These are phyloP conservation scores for Coluber constrictor DNA, from an alignment of 2,797 vertebrate species.

Conservation along the genomic window DNA sequence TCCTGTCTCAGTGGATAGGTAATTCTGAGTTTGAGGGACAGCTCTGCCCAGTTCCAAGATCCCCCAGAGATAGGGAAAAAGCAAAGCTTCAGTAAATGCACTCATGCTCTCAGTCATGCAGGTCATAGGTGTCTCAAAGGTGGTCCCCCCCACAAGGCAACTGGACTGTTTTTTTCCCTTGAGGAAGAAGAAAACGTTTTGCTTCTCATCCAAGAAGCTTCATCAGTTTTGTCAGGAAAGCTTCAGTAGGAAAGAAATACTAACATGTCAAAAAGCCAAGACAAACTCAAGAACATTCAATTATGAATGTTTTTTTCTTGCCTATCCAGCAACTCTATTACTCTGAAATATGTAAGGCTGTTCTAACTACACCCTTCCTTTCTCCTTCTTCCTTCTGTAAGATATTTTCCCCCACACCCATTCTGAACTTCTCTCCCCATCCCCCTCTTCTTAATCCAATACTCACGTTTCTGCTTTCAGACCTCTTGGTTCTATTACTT, in stretches of 20 bases:
- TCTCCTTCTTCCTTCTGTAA: neutral
- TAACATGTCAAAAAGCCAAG: neutral
- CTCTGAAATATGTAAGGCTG: neutral
- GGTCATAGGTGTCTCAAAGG: neutral
- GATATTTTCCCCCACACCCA: neutral
- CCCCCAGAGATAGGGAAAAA: neutral
- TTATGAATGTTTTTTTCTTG: neutral
- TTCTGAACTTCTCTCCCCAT: neutral
- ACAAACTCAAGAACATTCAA: neutral
- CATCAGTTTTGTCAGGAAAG: neutral
- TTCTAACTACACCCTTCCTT: neutral
- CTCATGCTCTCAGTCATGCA: neutral
- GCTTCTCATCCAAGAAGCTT: neutral
- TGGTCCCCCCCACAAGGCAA: neutral
- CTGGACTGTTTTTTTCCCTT: neutral
- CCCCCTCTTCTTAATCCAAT: neutral
- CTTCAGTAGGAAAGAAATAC: neutral
- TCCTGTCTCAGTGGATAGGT: neutral
- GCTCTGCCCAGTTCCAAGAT: neutral
- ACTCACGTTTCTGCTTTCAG: constrained; percentile 4
- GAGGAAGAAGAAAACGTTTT: neutral
- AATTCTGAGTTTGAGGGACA: neutral
- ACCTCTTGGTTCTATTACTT: neutral
- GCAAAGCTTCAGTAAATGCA: neutral
- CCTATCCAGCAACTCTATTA: neutral